These are phyloP conservation scores for Corvus cornix DNA, from an alignment of 2,113 vertebrate genomes.

Conservation along the genomic window DNA sequence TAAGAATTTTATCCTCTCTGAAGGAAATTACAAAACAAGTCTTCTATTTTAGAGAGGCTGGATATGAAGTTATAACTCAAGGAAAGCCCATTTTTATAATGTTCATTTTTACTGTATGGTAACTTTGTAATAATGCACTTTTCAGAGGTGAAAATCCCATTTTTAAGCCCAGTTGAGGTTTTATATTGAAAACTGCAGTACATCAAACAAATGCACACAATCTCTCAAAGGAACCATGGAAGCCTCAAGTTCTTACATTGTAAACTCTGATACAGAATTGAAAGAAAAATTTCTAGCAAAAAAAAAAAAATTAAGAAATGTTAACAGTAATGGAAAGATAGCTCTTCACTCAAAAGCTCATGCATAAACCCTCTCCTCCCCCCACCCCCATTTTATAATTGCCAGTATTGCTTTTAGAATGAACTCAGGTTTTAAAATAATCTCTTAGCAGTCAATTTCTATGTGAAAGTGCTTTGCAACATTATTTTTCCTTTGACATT, in stretches of 20 bases:
- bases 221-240: constrained; percentile 43
- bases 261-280: background rate
- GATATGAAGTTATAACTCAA: background rate
- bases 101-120: constrained; percentile 1
- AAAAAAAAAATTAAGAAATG: background rate
- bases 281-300: constrained; percentile 22
- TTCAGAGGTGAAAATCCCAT: constrained; percentile 26
- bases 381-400: background rate
- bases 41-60: background rate
- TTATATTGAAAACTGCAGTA: constrained; percentile 37
- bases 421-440: background rate
- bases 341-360: background rate
- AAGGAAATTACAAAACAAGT: constrained; percentile 20
- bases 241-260: background rate
- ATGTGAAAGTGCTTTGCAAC: background rate
- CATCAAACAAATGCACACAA: constrained; percentile 8
- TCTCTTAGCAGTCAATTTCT: background rate
- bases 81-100: constrained; percentile 29
- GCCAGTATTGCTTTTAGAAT: background rate
- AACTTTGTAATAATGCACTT: constrained; percentile 28
- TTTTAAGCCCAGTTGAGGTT: constrained; percentile 36
- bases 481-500: background rate
- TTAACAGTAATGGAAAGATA: background rate
- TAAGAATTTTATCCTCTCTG: background rate
- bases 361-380: background rate